Base-by-base conservation (phyloP, 2,888 invertebrate species). In the Notodonta ziczac region DNA sequence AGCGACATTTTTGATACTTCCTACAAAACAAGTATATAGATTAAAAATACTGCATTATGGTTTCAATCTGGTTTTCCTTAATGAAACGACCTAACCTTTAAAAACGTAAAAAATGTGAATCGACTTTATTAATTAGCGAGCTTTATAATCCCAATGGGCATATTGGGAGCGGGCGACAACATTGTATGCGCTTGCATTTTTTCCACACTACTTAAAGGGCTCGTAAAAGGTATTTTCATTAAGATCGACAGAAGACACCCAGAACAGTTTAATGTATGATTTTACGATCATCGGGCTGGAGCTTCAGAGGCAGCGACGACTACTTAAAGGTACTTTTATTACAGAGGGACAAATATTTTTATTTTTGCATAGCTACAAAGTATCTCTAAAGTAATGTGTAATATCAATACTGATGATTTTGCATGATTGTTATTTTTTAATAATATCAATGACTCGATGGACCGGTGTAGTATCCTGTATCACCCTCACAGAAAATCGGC, bases 191-290 rank as follows among this genome's bases (percentile, higher is more conserved):
- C 65, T 67, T 65, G 67, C 62, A 73, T 76, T 75, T 76, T 24
- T 77, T 71, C 57, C 61, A 67, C 67, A 67, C 69, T 66, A 71
- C 70, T 75, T 65, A 72, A 72, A 67, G 12, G 57, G 61, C 58
- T 68, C 69, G 66, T 67, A 70, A 77, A 74, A 71, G 58, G 70
- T 72, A 67, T 68, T 78, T 79, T 78, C 77, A 75, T 76, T 75
- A 72, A 74, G 69, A 75, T 75, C 69, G 69, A 73, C 66, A 63
- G 74, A 66, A 66, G 72, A 78, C 78, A 75, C 61, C 60, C 72
- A 64, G 53, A 58, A 62, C 63, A 56, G 57, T 74, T 72, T 74
- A 74, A 73, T 76, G 69, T 59, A 65, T 68, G 66, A 70, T 69
- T 79, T 79, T 79, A 79, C 62, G 75, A 76, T 57, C 46, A 63